Percentiles rank a stretch among this genome's conserved stretches.
Evolutionary conservation across 1,140 invertebrate species (phyloP).

Genomic region (Liolophura sinensis): DNA sequence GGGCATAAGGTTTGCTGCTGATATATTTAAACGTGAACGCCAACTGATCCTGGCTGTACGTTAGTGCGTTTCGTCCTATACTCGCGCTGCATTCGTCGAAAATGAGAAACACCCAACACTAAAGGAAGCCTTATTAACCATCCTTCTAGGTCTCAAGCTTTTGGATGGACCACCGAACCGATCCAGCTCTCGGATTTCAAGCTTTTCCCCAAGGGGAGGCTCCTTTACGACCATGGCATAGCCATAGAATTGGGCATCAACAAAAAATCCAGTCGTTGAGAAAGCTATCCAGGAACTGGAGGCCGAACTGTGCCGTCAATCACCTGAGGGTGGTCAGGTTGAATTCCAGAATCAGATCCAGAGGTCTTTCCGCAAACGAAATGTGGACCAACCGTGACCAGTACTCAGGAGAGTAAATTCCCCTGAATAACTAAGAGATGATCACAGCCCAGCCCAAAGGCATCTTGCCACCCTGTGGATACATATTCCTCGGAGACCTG

Average conservation of each 20-base stretch:
- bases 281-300: constrained; percentile 19
- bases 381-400: constrained; percentile 21
- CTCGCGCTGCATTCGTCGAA: neutral
- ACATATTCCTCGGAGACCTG: no score
- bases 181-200: constrained; percentile 23
- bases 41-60: constrained; percentile 12
- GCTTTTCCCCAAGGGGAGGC: constrained; percentile 15
- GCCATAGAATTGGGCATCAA: constrained; percentile 23
- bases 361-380: constrained; percentile 15
- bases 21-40: constrained; percentile 14
- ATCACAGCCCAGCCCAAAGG: constrained; percentile 7
- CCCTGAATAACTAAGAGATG: constrained; percentile 7
- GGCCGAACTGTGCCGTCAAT: constrained; percentile 8
- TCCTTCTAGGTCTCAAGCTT: constrained; percentile 7
- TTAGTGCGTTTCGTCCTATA: constrained; percentile 16
- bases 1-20: constrained; percentile 21
- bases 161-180: constrained; percentile 21
- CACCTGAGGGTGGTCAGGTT: constrained; percentile 4
- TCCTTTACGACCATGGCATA: constrained; percentile 10
- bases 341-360: constrained; percentile 13
- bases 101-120: neutral
- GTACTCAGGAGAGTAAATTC: constrained; percentile 11
- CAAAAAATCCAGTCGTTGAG: constrained; percentile 30
- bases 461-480: neutral
- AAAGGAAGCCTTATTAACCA: constrained; percentile 6